These are phyloP conservation scores for Rhinolophus ferrumequinum DNA, from an alignment of 2,113 vertebrate genomes.

Conservation along the genomic window DNA sequence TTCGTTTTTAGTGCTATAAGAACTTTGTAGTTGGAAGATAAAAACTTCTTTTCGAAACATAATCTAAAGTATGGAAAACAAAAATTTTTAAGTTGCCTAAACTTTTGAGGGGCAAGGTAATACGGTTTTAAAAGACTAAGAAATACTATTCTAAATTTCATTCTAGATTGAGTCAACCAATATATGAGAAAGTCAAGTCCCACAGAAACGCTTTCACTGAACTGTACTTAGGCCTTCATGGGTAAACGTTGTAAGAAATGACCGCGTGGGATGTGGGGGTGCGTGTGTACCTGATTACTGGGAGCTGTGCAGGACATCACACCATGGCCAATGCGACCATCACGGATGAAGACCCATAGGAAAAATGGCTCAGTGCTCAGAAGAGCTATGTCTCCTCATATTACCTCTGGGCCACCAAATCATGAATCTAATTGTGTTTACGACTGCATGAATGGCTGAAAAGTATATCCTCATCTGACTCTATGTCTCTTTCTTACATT, in stretches of 20 bases:
- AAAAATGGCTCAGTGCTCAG: not conserved
- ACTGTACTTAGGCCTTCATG: not conserved
- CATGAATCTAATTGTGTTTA: not conserved
- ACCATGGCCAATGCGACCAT: not conserved
- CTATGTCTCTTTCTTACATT: not conserved
- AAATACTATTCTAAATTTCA: not conserved
- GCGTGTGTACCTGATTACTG: rapidly evolving
- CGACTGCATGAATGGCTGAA: not conserved
- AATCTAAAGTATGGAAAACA: not conserved
- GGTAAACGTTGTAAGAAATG: not conserved
- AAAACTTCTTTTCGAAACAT: not conserved
- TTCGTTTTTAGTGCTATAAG: not conserved
- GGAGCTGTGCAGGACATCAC: not conserved
- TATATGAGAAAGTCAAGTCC: not conserved
- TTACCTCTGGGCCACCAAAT: not conserved
- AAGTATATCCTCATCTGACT: not conserved
- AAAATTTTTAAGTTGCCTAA: slow-evolving; percentile 1
- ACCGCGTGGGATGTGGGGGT: not conserved
- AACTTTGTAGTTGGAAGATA: not conserved
- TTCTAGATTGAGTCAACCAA: not conserved
- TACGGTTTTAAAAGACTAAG: not conserved
- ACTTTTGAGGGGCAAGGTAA: not conserved
- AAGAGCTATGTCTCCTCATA: not conserved
- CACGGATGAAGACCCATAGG: not conserved
- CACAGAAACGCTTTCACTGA: not conserved